phyloP scores from a whole-genome alignment of 2,797 vertebrate genomes.

The Ataeniobius toweri region DNA sequence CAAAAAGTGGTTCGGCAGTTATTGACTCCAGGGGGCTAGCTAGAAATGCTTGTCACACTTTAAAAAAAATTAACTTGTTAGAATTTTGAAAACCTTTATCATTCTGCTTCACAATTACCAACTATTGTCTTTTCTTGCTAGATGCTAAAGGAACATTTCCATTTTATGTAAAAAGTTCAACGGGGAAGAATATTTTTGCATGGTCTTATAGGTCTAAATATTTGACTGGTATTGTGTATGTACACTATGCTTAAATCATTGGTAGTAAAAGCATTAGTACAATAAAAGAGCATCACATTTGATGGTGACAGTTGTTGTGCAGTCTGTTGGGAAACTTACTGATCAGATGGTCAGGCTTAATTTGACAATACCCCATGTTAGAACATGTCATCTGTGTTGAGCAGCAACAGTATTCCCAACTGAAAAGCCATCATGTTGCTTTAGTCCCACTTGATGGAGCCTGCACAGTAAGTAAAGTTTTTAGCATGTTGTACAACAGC shows the following conservation, averaged over 20 bases:
- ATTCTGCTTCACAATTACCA: not conserved
- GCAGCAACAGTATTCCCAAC: conserved; percentile 19
- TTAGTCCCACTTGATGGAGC: conserved; percentile 12
- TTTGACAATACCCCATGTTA: conserved; percentile 14
- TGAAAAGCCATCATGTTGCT: conserved; percentile 33
- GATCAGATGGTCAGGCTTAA: conserved; percentile 36
- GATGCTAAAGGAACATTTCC: not conserved
- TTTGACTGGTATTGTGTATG: not conserved
- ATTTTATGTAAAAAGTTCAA: not conserved
- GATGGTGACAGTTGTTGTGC: conserved; percentile 25
- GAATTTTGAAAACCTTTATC: not conserved
- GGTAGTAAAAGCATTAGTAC: conserved; percentile 13
- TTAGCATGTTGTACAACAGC: conserved; percentile 61
- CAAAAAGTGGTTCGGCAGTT: not conserved
- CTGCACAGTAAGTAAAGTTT: conserved; percentile 51
- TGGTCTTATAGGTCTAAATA: not conserved
- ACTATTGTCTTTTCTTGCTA: not conserved
- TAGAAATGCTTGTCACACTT: not conserved
- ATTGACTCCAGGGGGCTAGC: not conserved
- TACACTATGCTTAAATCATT: not conserved
- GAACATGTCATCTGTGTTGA: conserved; percentile 18
- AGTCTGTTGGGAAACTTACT: conserved; percentile 33
- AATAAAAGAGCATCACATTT: conserved; percentile 40
- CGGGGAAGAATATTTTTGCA: not conserved
- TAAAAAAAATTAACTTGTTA: not conserved